A percentile compares a stretch with the other conserved stretches of the same genome.
Conservation (phyloP, 2,113 vertebrate genomes). For the Cavia porcellus region DNA sequence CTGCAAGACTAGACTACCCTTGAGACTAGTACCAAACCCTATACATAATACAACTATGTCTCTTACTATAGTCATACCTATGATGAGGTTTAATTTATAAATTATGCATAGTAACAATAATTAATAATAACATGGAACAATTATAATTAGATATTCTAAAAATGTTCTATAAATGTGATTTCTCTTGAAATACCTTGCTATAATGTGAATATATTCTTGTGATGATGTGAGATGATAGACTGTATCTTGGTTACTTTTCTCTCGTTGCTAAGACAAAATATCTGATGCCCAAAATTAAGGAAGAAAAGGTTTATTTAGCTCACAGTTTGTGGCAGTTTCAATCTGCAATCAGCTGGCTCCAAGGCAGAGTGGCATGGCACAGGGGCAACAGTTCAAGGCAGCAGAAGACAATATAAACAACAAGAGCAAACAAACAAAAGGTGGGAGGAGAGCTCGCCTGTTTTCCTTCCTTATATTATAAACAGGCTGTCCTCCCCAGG, state of each 20-base stretch:
- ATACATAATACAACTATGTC: neutral
- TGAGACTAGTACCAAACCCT: neutral
- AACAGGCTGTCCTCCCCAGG: neutral
- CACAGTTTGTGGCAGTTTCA: neutral
- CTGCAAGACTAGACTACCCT: neutral
- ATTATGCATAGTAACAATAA: neutral
- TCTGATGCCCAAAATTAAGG: neutral
- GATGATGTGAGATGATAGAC: neutral
- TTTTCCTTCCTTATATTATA: neutral
- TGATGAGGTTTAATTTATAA: neutral
- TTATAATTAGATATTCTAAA: neutral
- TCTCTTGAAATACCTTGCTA: neutral
- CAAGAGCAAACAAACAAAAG: too few relatives aligned
- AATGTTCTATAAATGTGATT: neutral
- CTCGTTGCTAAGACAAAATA: neutral
- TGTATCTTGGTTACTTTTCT: neutral
- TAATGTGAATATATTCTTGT: neutral
- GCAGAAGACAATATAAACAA: neutral
- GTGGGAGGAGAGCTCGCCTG: neutral
- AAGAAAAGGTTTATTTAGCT: neutral
- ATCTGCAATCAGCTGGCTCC: neutral
- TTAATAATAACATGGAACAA: neutral
- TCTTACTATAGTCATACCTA: neutral
- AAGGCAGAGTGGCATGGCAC: neutral
- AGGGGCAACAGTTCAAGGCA: neutral